A percentile compares a stretch with the other conserved stretches of the same genome.
Conservation (phyloP, 2,797 vertebrate genomes). For the Protosalanx chinensis region DNA sequence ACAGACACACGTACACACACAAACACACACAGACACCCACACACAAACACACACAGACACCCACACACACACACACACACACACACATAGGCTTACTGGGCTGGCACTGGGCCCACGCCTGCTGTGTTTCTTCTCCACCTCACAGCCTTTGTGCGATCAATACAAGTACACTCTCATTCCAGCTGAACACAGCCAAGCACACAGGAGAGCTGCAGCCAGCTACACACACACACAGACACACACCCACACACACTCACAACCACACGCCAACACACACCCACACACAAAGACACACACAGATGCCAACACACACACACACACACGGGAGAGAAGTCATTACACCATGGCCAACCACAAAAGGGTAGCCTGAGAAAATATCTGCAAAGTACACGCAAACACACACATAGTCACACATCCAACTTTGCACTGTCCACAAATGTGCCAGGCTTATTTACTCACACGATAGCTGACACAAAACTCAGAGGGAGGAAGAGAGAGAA, state of each 20-base stretch:
- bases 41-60: not conserved
- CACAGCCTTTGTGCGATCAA: conserved; percentile 60
- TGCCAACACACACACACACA: not conserved
- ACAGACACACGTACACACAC: not conserved
- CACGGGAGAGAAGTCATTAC: not conserved
- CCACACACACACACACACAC: not conserved
- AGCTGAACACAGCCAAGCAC: conserved; percentile 45
- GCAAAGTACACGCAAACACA: not conserved
- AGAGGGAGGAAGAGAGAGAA: conserved; percentile 16
- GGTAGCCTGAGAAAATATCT: not conserved
- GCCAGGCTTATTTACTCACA: too few species aligned
- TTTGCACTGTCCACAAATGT: too few species aligned
- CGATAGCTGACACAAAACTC: not conserved
- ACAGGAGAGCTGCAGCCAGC: conserved; percentile 30
- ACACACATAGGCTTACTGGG: not conserved
- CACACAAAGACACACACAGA: conserved; percentile 10
- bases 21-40: not conserved
- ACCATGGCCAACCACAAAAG: not conserved
- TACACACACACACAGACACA: conserved; percentile 1
- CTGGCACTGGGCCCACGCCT: conserved; percentile 31
- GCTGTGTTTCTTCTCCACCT: conserved; percentile 56
- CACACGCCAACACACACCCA: conserved; percentile 14
- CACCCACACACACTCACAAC: too few species aligned
- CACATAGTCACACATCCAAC: conserved; percentile 12
- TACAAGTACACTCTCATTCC: conserved; percentile 50